A percentile compares a stretch with the other conserved stretches of the same genome.
These are phyloP conservation scores for Phyto melanocephala DNA, from an alignment of 2,888 invertebrate genomes.

Conservation along the genomic window DNA sequence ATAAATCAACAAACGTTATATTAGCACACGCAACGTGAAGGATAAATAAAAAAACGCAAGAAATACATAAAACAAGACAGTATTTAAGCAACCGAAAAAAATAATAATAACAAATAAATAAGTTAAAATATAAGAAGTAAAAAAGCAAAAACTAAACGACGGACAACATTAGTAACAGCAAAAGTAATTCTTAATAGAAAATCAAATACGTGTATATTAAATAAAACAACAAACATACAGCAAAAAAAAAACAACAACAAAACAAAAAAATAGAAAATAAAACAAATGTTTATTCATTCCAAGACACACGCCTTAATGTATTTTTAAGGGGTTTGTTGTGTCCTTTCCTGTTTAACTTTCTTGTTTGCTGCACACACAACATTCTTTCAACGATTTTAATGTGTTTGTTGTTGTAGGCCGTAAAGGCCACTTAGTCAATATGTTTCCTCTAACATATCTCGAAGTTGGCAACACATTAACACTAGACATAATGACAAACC, in stretches of 20 bases:
- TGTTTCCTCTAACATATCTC: conserved; percentile 61
- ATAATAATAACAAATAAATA: conserved; percentile 6
- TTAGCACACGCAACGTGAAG: background rate
- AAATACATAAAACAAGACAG: background rate
- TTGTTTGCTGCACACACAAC: background rate
- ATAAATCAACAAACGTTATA: conserved; percentile 43
- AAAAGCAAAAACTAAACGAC: background rate
- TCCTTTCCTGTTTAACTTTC: background rate
- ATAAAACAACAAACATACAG: no score
- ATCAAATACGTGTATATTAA: background rate
- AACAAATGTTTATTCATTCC: background rate
- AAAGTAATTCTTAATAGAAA: conserved; percentile 40
- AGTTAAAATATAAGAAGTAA: background rate
- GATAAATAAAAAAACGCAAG: conserved; percentile 7
- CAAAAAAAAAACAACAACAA: no score
- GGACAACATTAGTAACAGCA: conserved; percentile 16
- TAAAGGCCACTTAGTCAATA: conserved; percentile 28
- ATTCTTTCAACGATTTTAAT: background rate
- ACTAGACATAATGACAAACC: conserved; percentile 10
- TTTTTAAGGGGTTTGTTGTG: background rate
- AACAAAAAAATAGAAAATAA: no score
- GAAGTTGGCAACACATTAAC: conserved; percentile 55
- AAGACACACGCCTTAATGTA: conserved; percentile 15
- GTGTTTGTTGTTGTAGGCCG: background rate
- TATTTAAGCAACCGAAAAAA: background rate